Evolutionary conservation across 2,888 invertebrate species (phyloP), one percentile per base, ranked within the genome.

Genomic region (Drosophila yooni): DNA sequence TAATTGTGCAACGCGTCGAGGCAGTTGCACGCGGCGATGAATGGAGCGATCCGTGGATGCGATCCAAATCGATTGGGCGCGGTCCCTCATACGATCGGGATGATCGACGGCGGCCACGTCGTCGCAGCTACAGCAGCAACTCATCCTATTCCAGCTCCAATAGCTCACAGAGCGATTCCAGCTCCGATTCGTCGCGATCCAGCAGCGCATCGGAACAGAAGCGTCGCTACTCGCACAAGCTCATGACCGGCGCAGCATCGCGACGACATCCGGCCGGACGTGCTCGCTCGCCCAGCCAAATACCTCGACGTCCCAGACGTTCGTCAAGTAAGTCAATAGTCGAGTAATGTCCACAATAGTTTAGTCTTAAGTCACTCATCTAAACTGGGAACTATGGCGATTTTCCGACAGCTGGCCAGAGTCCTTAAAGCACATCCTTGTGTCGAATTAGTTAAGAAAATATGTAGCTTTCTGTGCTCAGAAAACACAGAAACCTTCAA

Each of bases 1-100:
- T 97, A 2, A 96, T 96, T 76, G 96, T 97, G 0, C 96, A 97
- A 92, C 95, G 96, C 33, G 95, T 95, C 50, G 93, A 94, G 81
- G 92, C 84, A 76, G 91, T 85, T 92, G 94, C 92, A 62, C 95
- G 95, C 51, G 96, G 95, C 0, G 98, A 98, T 92, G 98, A 98
- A 89, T 99, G 98, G 98, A 97, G 96, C 51, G 98, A 99, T 94
- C 98, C 98, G 0, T 99, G 98, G 98, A 97, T 97, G 96, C 94
- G 96, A 38, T 95, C 95, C 4, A 96, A 96, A 83, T 96, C 96
- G 5, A 95, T 93, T 92, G 94, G 95, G 1, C 91, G 93, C 7
- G 91, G 91, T 21, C 70, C 76, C 3, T 93, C 91, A 0, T 91
- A 92, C 21, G 91, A 91, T 27, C 90, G 91, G 3, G 90, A 89